Evolutionary conservation across 2,888 invertebrate species (phyloP).

Genomic region (Ophraella communa): DNA sequence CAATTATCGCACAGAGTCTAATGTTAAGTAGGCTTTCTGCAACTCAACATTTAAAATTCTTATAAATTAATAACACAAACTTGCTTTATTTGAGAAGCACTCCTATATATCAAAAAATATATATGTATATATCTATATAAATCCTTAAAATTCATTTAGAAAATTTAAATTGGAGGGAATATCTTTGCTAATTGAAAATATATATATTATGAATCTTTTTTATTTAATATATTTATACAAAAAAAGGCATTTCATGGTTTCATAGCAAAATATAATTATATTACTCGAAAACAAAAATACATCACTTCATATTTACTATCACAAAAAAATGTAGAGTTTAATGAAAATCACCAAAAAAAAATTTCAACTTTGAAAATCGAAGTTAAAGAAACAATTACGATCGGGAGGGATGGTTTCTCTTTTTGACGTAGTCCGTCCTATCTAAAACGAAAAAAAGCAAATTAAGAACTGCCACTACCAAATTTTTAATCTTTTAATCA

Average conservation of each 20-base stretch:
- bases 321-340: not conserved
- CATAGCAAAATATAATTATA: slow-evolving; percentile 48
- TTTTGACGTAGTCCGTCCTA: not conserved
- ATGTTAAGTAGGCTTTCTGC: slow-evolving; percentile 3
- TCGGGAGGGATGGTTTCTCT: not conserved
- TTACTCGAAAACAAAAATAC: slow-evolving; percentile 26
- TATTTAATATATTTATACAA: slow-evolving; percentile 14
- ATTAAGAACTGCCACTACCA: not conserved
- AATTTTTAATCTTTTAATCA: too few relatives aligned
- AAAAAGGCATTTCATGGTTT: slow-evolving; percentile 54
- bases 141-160: slow-evolving; percentile 47
- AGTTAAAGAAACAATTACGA: not conserved
- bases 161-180: slow-evolving; percentile 56
- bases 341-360: not conserved
- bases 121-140: too few relatives aligned
- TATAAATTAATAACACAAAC: slow-evolving; percentile 60
- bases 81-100: slow-evolving; percentile 56
- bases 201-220: slow-evolving; percentile 40
- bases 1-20: too few relatives aligned
- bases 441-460: not conserved
- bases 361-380: not conserved
- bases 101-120: slow-evolving; percentile 53
- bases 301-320: not conserved
- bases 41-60: slow-evolving; percentile 22
- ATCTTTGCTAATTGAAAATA: slow-evolving; percentile 52